Base-by-base conservation (phyloP, 2,888 invertebrate species). In the Dendrolimus pini region DNA sequence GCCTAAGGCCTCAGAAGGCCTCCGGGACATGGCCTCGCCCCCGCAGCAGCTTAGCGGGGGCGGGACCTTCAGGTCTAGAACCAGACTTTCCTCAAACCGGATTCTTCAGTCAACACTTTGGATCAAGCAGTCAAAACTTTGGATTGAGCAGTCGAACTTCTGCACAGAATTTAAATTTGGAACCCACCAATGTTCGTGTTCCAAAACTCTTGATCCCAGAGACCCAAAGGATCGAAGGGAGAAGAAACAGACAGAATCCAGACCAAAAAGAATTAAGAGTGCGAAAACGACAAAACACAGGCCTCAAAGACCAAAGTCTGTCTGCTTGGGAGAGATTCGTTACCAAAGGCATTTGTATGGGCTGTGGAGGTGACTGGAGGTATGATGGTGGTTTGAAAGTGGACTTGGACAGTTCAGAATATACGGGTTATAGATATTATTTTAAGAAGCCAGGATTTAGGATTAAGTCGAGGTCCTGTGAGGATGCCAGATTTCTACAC, bases 401-500 rank as follows among this genome's bases (percentile, higher is more conserved):
- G 75, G 72, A 89, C 72, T 60, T 87, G 62, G 62, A 83, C 65
- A 89, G 83, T 89, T 85, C 82, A 85, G 89, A 89, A 67, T 89
- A 90, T 80, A 84, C 87, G 88, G 89, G 89, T 88, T 90, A 84
- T 69, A 89, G 72, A 58, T 90, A 90, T 70, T 85, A 77, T 67
- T 78, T 76, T 68, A 84, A 74, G 61, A 82, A 72, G 56, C 89
- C 89, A 41, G 89, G 89, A 52, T 85, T 77, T 54, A 75, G 89
- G 63, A 71, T 83, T 57, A 84, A 78, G 61, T 76, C 89, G 53
- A 81, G 89, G 58, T 91, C 89, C 60, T 85, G 91, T 67, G 93
- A 93, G 66, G 94, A 94, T 71, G 93, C 93, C 9, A 85, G 94
- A 65, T 94, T 92, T 77, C 89, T 94, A 69, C 93, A 93, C 74